Evolutionary conservation across 2,113 vertebrate genomes (phyloP).

Genomic region (Colossoma macropomum): DNA sequence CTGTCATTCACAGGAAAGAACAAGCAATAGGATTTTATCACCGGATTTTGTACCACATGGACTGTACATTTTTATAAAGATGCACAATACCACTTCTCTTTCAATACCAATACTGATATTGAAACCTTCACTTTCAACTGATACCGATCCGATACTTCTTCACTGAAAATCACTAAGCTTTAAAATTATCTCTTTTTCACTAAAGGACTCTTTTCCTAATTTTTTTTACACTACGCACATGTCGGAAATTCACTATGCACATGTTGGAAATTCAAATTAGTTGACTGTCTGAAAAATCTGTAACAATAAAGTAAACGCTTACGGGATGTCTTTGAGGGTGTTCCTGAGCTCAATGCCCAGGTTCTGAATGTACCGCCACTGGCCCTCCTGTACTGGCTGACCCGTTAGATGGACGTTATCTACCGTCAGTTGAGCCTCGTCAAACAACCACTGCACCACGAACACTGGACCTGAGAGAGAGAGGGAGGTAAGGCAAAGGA

Average conservation of each 20-base stretch:
- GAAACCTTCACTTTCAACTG: too few species aligned
- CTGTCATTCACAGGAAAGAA: constrained; percentile 66
- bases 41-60: neutral
- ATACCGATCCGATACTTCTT: too few species aligned
- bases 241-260: too few species aligned
- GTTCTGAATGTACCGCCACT: constrained; percentile 98
- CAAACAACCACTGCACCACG: constrained; percentile 97
- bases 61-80: too few species aligned
- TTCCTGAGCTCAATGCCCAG: constrained; percentile 91
- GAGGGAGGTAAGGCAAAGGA: neutral
- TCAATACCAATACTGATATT: too few species aligned
- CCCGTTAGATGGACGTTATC: constrained; percentile 96
- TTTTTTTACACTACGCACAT: too few species aligned
- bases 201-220: too few species aligned
- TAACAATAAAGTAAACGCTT: constrained; percentile 62
- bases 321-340: constrained; percentile 95
- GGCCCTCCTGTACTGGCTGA: constrained; percentile 94
- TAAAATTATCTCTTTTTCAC: too few species aligned
- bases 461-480: constrained; percentile 82
- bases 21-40: neutral
- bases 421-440: constrained; percentile 94
- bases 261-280: too few species aligned
- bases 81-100: too few species aligned
- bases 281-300: too few species aligned
- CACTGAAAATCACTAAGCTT: too few species aligned